Evolutionary conservation across 2,888 invertebrate genomes (phyloP), one percentile per base, ranked within the genome.

Genomic region (Cylindroiulus punctatus): DNA sequence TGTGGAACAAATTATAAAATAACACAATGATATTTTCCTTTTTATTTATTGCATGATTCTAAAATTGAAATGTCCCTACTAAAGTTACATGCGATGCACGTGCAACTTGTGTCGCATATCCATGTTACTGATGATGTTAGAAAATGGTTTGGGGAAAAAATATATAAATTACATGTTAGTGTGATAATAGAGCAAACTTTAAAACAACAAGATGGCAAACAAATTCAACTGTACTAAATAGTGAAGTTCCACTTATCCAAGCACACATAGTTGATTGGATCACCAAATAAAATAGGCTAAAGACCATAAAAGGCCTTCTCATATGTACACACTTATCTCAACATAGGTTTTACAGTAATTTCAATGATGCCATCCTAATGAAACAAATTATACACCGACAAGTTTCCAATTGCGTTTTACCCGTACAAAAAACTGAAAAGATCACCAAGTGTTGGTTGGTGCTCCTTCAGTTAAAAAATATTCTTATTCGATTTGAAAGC

Each of bases 291-390:
- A 65, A 26, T 65, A 65, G 12, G 7, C 22, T 7, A 22, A 57
- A 52, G 52, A 52, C 52, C 52, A 17, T 19, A 57, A 22, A 57
- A 3, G 3, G 65, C 12, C 65, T 65, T 65, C 65, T 26, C 65
- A 22, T 65, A 65, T 65, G 65, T 65, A 65, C 65, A 57, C 57
- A n/a, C 65, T 65, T 65, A 65, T 65, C 65, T 22, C 65, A 65
- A 65, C 65, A 65, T 22, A 10, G 7, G 10, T 26, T 26, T 26
- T 12, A 26, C 22, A 65, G 26, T n/a, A 65, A 26, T 22, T 65
- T 26, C 22, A 65, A 26, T 65, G 65, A 65, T 65, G 65, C 22
- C 65, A 7, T 10, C 65, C 12, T 65, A 26, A 65, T 65, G 22
- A 65, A 65, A 7, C 26, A 22, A 65, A 65, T 26, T 22, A 65